Evolutionary conservation across 2,113 vertebrate genomes (phyloP), one percentile per base, ranked within the genome.

Genomic region (Channa maculata): DNA sequence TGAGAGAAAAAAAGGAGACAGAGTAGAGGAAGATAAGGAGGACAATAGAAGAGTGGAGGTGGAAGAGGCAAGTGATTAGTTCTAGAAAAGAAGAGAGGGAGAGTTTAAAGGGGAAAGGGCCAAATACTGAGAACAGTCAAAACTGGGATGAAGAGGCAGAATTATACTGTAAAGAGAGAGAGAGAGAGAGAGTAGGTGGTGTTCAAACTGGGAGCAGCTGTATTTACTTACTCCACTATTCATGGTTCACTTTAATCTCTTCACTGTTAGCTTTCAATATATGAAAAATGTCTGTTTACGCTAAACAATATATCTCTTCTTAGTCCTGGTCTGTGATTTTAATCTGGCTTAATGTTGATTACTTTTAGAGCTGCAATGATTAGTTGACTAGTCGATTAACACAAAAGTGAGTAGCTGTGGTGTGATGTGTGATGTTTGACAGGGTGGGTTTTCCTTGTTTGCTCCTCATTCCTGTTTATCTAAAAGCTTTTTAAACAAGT

Each of bases 181-280:
- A 24, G 24, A 24, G 44, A 60, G 44, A 52, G 63, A 14, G 82
- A 82, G 80, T 62, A 75, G 78, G 82, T 59, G 86, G 71, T 66
- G 61, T 76, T 54, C 39, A 57, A 81, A 53, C 45, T 50, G 15
- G 36, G 45, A 82, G 63, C 80, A 77, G 75, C 78, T 82, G 75
- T 12, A 14, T 75, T 51, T 45, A 62, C 24, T 24, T 24, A n/a
- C 75, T 71, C 50, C 57, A 55, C 46, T 1, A 0, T 51, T 52
- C 76, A 68, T 33, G 7, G 8, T 61, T 65, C 15, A 43, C 0
- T 69, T 55, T 60, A 45, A 73, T 60, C 63, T 71, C 43, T 8
- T 11, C 34, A 49, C 15, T 14, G 13, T 24, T 24, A 24, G 24
- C 24, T 24, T 24, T 24, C 24, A 24, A 24, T 24, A 6, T 39